A percentile compares a stretch with the other conserved stretches of the same genome.
Evolutionary conservation across 2,113 vertebrate genomes (phyloP).

Genomic region (Bubalus kerabau): DNA sequence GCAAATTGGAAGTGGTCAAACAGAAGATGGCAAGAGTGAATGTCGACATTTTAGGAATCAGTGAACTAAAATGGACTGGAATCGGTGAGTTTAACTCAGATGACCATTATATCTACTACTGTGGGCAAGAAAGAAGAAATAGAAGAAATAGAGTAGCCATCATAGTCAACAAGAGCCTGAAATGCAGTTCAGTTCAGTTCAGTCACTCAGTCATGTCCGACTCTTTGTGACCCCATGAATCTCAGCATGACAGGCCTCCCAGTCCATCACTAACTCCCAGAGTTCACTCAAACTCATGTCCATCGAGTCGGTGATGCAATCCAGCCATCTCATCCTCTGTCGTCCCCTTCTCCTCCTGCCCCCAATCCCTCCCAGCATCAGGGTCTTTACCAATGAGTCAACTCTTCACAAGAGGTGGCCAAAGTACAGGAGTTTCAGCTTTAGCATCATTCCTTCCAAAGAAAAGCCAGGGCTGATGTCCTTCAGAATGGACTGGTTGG

Average conservation of each 20-base stretch:
- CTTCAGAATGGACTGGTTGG: too few relatives aligned
- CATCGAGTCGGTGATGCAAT: too few relatives aligned
- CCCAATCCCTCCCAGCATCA: too few relatives aligned
- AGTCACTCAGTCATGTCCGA: rapidly evolving
- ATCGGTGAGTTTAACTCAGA: background rate
- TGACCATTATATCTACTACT: background rate
- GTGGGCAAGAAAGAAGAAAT: background rate
- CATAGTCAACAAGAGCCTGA: background rate
- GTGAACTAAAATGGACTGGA: background rate
- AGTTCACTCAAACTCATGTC: too few relatives aligned
- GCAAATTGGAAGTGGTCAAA: background rate
- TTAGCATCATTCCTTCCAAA: too few relatives aligned
- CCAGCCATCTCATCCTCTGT: too few relatives aligned
- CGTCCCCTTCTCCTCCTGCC: too few relatives aligned
- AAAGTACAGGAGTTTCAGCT: too few relatives aligned
- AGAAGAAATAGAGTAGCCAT: background rate
- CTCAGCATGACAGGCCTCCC: rapidly evolving
- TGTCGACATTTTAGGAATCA: background rate
- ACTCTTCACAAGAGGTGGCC: too few relatives aligned
- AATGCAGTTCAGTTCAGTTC: background rate
- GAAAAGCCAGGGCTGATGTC: too few relatives aligned
- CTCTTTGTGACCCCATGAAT: rapidly evolving
- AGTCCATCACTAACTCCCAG: too few relatives aligned
- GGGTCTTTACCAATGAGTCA: too few relatives aligned
- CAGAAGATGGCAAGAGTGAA: background rate